Evolutionary conservation across 2,113 vertebrate species (phyloP), one percentile per base, ranked within the genome.

Genomic region (Azemiops feae): DNA sequence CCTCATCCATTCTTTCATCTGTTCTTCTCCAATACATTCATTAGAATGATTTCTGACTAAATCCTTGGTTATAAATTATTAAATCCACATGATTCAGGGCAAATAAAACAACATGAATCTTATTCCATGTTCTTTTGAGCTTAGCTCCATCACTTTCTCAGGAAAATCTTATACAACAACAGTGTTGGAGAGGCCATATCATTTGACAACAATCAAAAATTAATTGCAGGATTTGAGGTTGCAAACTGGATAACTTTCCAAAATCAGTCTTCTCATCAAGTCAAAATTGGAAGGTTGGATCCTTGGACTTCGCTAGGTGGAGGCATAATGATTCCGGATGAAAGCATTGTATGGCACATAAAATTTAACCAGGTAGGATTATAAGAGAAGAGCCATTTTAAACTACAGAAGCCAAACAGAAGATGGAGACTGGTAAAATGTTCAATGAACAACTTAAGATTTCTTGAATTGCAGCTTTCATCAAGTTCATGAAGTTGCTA

Each of bases 171-270:
- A 9, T 92, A 85, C 52, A 89, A 92, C 50, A 92, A 89, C 87
- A 89, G 64, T 39, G 45, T 30, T 34, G 92, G 87, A 45, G 92
- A 89, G 6, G 14, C 10, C 0, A 27, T 92, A 4, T 27, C 10
- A 8, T 92, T 92, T 89, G 52, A 81, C 47, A 64, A 89, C 11
- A 55, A 85, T 12, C 34, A 53, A n/a, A 27, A 89, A 81, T 55
- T 85, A 18, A n/a, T n/a, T 81, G 22, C 60, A 2, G 87, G 34
- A n/a, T 85, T 92, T 55, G 92, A 92, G 14, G 14, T 92, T 7
- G 81, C 60, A 45, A 89, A 92, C 25, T 92, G 87, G 92, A 16
- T 92, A n/a, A 89, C 87, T 7, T 92, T 89, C 64, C 52, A 52
- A 54, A 92, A 92, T 57, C 23, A 53, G 1, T 88, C 91, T 43